Base-by-base conservation (phyloP, 2,888 invertebrate genomes). In the Lasioglossum calceatum region DNA sequence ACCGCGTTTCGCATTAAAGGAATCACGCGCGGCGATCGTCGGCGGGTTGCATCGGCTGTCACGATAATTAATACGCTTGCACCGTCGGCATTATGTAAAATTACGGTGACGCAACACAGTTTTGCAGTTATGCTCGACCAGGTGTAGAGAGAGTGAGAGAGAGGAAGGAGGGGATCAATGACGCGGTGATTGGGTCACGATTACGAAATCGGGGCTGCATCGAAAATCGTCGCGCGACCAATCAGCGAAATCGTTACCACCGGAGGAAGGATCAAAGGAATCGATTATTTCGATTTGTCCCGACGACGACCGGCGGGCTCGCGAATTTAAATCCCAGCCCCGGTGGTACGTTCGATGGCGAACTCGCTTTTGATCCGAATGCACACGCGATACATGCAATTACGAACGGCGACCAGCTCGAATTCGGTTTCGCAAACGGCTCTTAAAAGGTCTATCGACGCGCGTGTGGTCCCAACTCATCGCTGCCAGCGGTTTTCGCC, bases 391-490 rank as follows among this genome's bases (percentile, higher is more conserved):
- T 84, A 77, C 70, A 72, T 82, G 83, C 86, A 89, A 90, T 90
- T 89, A 87, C 83, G 77, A 44, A 61, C 82, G 61, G 54, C 77
- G 72, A 16, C 71, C 86, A 67, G 74, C 75, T 85, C 80, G 86
- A 82, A 85, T 90, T 86, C 83, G 85, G 86, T 90, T 90, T 90
- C 87, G 89, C 86, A 87, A 90, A 87, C 83, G 82, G 80, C 81
- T 84, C 58, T 89, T 85, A 83, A 88, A 80, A 72, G 81, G 84
- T 88, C 91, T 89, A 90, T 90, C 84, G 86, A 73, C 85, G 77
- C 84, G 91, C 86, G 91, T 91, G 91, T 91, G 91, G 91, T 91
- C 91, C 74, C 54, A 73, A 73, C 82, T 36, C 91, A 86, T 87
- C 88, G 87, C 82, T 84, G 85, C 85, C 79, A 86, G 87, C 86